A percentile compares a stretch with the other conserved stretches of the same genome.
These are phyloP conservation scores for Alsophila aescularia DNA, from an alignment of 2,888 invertebrate species.

Conservation along the genomic window DNA sequence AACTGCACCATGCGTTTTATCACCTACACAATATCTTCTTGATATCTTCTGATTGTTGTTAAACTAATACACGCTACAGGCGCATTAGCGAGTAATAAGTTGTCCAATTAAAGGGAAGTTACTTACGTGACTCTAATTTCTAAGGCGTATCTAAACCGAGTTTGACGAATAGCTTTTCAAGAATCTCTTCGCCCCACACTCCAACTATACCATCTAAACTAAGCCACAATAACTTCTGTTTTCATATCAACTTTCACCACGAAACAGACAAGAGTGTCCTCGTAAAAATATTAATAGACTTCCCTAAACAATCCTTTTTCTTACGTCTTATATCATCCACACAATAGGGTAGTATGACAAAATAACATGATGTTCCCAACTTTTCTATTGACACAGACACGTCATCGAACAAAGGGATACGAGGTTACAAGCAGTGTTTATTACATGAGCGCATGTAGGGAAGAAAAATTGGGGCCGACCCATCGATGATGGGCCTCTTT, in stretches of 20 bases:
- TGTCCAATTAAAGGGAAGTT: no score
- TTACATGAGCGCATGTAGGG: constrained; percentile 20
- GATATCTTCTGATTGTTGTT: no score
- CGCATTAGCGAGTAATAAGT: no score
- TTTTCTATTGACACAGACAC: constrained; percentile 36
- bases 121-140: no score
- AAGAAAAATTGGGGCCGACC: neutral
- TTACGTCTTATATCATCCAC: constrained; percentile 19
- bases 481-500: neutral
- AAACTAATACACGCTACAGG: no score
- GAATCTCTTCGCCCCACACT: neutral
- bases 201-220: neutral
- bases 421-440: constrained; percentile 45
- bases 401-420: constrained; percentile 39
- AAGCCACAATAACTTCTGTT: constrained; percentile 11
- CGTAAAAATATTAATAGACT: constrained; percentile 28
- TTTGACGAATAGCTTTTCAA: neutral
- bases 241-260: constrained; percentile 12
- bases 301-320: constrained; percentile 37
- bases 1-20: no score
- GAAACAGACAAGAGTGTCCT: constrained; percentile 13
- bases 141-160: no score
- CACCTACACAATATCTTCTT: no score
- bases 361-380: constrained; percentile 34
- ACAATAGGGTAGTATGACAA: constrained; percentile 32